Percentiles rank a stretch among this genome's conserved stretches.
Conservation (phyloP, 2,113 vertebrate genomes). For the Oostethus manadensis region DNA sequence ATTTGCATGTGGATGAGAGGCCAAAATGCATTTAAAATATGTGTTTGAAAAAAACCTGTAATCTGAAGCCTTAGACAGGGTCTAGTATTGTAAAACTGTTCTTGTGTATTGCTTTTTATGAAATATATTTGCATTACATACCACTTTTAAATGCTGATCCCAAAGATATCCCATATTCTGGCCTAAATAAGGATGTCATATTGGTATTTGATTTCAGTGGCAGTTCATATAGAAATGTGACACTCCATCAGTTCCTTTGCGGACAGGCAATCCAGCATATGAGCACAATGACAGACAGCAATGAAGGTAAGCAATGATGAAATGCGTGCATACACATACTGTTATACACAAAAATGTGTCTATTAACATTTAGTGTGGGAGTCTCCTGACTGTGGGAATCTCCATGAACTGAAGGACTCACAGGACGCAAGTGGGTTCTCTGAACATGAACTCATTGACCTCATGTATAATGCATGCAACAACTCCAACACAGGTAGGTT, state of each 20-base stretch:
- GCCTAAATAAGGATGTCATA: not conserved
- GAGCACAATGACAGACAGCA: constrained; percentile 38
- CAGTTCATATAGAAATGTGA: constrained; percentile 21
- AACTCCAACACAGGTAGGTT: constrained; percentile 56
- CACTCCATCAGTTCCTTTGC: constrained; percentile 2
- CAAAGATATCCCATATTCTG: not conserved
- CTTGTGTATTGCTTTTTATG: not conserved
- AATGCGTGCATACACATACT: not conserved
- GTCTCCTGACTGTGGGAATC: constrained; percentile 29
- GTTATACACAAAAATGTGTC: not conserved
- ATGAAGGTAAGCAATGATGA: constrained; percentile 39
- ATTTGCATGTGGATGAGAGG: too few species aligned
- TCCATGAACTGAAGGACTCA: constrained; percentile 32
- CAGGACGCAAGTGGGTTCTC: constrained; percentile 58
- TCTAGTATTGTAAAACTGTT: not conserved
- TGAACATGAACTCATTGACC: constrained; percentile 71
- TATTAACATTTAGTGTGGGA: constrained; percentile 44
- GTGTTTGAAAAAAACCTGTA: too few species aligned
- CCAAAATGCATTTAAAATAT: too few species aligned
- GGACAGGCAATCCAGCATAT: constrained; percentile 32
- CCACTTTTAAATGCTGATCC: not conserved
- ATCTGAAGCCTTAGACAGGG: too few species aligned
- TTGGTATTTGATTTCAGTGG: constrained; percentile 9
- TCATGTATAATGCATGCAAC: constrained; percentile 69
- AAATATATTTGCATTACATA: not conserved